Evolutionary conservation across 2,888 invertebrate species (phyloP).

Genomic region (Eilema caniola): DNA sequence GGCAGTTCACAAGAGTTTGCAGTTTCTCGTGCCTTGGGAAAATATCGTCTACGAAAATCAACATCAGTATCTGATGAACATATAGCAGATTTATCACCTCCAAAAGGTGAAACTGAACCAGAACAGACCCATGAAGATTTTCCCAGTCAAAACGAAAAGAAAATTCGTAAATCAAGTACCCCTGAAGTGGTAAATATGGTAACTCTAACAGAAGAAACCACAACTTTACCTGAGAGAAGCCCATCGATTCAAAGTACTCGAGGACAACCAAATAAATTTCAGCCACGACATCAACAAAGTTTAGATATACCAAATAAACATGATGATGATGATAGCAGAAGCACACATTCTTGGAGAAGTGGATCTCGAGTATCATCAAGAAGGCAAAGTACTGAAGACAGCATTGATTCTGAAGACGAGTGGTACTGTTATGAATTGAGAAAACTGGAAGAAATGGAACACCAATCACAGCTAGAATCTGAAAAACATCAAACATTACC

Average conservation of each 20-base stretch:
- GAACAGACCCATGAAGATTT: constrained; percentile 64
- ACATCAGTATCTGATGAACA: constrained; percentile 91
- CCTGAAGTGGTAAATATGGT: constrained; percentile 76
- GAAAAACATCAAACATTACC: constrained; percentile 88
- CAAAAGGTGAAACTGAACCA: constrained; percentile 68
- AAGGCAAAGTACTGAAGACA: constrained; percentile 96
- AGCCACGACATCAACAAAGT: constrained; percentile 91
- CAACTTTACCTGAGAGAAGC: constrained; percentile 87
- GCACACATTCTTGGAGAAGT: constrained; percentile 95
- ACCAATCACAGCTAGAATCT: constrained; percentile 89
- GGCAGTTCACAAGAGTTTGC: constrained; percentile 94
- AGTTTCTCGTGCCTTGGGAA: constrained; percentile 93
- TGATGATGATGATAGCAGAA: constrained; percentile 94
- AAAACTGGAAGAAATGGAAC: constrained; percentile 95
- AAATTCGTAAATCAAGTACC: constrained; percentile 66
- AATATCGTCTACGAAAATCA: constrained; percentile 91
- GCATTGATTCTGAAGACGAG: constrained; percentile 97
- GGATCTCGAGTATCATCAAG: constrained; percentile 94
- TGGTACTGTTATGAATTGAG: constrained; percentile 96
- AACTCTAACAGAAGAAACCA: constrained; percentile 81
- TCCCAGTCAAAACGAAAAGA: constrained; percentile 67
- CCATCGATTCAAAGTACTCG: constrained; percentile 89
- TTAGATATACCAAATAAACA: constrained; percentile 92
- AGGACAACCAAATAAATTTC: constrained; percentile 87
- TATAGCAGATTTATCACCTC: constrained; percentile 82